Evolutionary conservation across 2,113 vertebrate species (phyloP).

Genomic region (Neotragus moschatus): DNA sequence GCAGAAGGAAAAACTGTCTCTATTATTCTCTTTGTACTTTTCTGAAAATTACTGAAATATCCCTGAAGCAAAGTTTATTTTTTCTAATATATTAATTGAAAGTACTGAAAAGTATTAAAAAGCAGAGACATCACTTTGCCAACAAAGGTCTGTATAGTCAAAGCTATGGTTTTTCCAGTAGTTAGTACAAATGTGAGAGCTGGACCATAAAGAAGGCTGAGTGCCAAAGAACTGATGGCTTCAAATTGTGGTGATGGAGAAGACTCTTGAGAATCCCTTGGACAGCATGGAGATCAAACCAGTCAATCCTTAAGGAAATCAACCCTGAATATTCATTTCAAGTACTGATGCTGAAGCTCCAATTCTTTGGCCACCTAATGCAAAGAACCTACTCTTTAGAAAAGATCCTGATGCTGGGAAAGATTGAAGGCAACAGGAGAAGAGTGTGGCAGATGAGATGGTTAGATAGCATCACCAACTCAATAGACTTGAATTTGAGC

Average conservation of each 20-base stretch:
- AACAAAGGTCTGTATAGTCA: background rate
- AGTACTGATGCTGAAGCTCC: background rate
- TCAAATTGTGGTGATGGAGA: background rate
- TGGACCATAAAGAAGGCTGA: background rate
- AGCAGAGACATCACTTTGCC: background rate
- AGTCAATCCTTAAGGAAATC: background rate
- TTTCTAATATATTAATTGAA: constrained; percentile 13
- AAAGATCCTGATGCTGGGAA: background rate
- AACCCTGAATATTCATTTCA: background rate
- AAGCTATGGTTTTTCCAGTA: background rate
- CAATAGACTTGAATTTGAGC: background rate
- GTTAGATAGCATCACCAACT: background rate
- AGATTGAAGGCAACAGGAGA: background rate
- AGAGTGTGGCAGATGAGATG: background rate
- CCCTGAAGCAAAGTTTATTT: constrained; percentile 36
- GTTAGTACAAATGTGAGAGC: background rate
- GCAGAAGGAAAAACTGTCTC: background rate
- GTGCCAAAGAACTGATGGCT: background rate
- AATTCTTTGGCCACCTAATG: background rate
- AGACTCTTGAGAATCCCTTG: background rate
- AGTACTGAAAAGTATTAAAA: background rate
- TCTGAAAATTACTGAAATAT: constrained; percentile 23
- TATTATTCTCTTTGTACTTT: constrained; percentile 11
- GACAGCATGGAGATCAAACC: background rate
- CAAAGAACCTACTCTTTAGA: background rate